Evolutionary conservation across 2,113 vertebrate species (phyloP).

Genomic region (Pantherophis guttatus): DNA sequence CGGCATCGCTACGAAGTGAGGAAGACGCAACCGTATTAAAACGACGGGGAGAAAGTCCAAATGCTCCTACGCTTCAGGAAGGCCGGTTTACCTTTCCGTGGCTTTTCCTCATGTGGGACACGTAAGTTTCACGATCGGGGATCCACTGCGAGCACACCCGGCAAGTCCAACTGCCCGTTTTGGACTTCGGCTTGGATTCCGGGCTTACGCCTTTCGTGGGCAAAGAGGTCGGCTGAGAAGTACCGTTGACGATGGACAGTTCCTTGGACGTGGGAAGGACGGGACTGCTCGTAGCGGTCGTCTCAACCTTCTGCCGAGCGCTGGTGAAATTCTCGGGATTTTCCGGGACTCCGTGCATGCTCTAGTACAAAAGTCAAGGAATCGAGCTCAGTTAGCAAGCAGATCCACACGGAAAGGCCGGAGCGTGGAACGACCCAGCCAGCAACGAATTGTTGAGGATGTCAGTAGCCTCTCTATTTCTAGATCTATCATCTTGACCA

Average conservation of each 20-base stretch:
- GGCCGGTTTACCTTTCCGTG: constrained; percentile 82
- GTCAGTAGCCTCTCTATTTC: not conserved
- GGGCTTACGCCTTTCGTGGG: constrained; percentile 61
- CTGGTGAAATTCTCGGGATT: constrained; percentile 71
- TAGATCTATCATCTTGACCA: not conserved
- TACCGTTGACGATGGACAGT: constrained; percentile 49
- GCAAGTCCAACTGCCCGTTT: constrained; percentile 85
- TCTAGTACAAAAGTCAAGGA: constrained; percentile 58
- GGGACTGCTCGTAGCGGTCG: constrained; percentile 50
- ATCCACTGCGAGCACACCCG: constrained; percentile 88
- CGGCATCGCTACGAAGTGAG: not conserved
- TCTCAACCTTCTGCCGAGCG: constrained; percentile 63
- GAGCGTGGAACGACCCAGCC: not conserved
- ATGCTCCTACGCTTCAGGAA: not conserved
- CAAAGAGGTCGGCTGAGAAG: constrained; percentile 38
- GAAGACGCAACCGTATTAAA: rapidly evolving
- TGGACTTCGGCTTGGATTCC: constrained; percentile 67
- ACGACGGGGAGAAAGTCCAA: not conserved
- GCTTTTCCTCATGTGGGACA: constrained; percentile 88
- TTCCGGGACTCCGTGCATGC: constrained; percentile 77
- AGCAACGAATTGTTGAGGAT: not conserved
- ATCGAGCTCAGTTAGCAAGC: not conserved
- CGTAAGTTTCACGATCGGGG: constrained; percentile 85
- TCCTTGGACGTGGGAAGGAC: constrained; percentile 55
- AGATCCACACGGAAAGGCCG: not conserved